phyloP scores from a whole-genome alignment of 2,113 vertebrate species.

The Ploceus nigricollis region DNA sequence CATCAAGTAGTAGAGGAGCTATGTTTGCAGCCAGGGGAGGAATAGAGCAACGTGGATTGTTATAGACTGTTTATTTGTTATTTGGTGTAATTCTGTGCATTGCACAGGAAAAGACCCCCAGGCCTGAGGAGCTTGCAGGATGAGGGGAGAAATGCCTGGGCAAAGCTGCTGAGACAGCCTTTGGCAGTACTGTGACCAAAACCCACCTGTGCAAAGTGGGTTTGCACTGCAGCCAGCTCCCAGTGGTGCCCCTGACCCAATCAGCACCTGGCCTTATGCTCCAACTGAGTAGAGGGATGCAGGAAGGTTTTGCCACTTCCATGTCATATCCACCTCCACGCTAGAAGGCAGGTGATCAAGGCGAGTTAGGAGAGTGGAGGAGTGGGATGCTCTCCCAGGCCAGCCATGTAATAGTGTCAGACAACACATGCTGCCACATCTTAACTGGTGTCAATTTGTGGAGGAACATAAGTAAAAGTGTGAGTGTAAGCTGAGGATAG shows the following conservation, averaged over 20 bases:
- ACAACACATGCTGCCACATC: rapidly evolving
- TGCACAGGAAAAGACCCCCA: neutral
- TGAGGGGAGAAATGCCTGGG: neutral
- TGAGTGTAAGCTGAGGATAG: neutral
- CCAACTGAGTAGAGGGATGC: rapidly evolving
- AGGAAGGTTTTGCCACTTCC: neutral
- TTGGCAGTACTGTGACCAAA: neutral
- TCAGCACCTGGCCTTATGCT: rapidly evolving
- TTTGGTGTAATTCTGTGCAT: neutral
- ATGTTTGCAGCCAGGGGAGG: neutral
- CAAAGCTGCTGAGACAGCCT: rapidly evolving
- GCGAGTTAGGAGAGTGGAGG: rapidly evolving
- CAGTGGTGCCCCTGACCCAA: rapidly evolving
- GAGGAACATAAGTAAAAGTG: neutral
- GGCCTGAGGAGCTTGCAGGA: neutral
- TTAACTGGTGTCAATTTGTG: neutral
- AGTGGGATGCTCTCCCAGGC: neutral
- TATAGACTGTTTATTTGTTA: neutral
- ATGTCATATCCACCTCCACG: rapidly evolving
- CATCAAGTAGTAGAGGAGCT: neutral
- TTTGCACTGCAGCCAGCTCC: neutral
- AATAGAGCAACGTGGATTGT: rapidly evolving
- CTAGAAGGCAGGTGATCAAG: neutral
- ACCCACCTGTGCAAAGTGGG: neutral
- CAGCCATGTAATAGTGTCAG: neutral